Base-by-base conservation (phyloP, 1,140 invertebrate genomes). In the Palaemon carinicauda region DNA sequence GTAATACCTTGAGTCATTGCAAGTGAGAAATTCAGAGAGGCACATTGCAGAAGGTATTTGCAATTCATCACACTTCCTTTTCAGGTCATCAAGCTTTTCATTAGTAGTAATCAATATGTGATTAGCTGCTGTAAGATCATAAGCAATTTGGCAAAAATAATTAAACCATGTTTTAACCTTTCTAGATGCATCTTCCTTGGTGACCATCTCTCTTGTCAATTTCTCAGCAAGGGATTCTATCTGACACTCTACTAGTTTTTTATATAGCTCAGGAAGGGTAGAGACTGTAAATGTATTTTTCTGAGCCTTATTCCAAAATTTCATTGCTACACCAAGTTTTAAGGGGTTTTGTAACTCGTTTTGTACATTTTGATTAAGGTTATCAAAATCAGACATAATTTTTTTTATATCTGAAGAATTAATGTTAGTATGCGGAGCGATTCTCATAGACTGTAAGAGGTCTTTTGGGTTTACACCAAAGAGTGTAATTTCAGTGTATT, bases 151-250 rank as follows among this genome's bases (percentile, higher is more conserved):
- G 56, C 53, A 80, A 24, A 80, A 56, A n/a, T 56, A 31, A 12
- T 31, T 14, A 21, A 80, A 56, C 52, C 52, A 80, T 54, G 29
- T 80, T 19, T 80, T 54, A 80, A 56, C 77, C 27, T 80, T 80
- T n/a, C 52, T 54, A 0, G n/a, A 17, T 29, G 77, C 77, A 24
- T 80, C 77, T 54, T n/a, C 31, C 24, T 56, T 54, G 17, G 53
- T 56, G 31, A 80, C 21, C 14, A 31, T 54, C 31, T 19, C 24
- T 19, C 33, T 60, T 17, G 24, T 80, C 12, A 80, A 31, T 56
- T 60, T 80, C 7, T 31, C n/a, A 10, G 27, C 52, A 1, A 80
- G 15, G 5, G 53, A 80, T 31, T 27, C 33, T 19, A n/a, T 56
- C 17, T 56, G 52, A 19, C 52, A 31, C 4, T 31, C 41, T 14